Evolutionary conservation across 2,113 vertebrate species (phyloP).

Genomic region (Melanostigma gelatinosum): DNA sequence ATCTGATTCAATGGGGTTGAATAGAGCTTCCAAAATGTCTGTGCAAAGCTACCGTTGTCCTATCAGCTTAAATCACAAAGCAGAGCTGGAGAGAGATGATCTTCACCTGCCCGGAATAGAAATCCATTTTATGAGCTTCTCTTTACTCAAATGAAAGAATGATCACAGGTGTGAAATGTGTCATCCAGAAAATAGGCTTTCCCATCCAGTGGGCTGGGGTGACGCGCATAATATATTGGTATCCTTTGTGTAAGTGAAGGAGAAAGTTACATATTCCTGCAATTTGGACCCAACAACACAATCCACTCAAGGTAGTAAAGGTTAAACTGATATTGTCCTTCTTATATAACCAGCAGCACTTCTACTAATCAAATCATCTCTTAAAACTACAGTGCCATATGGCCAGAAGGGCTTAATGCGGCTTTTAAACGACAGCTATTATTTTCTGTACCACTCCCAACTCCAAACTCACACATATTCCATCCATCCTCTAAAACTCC

Average conservation of each 20-base stretch:
- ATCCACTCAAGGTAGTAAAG: background rate
- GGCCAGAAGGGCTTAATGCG: slow-evolving; percentile 5
- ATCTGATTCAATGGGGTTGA: background rate
- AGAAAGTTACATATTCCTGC: background rate
- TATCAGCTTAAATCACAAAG: slow-evolving; percentile 27
- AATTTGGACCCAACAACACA: background rate
- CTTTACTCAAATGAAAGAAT: slow-evolving; percentile 5
- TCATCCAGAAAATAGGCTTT: background rate
- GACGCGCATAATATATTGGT: background rate
- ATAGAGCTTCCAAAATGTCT: background rate
- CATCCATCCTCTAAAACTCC: slow-evolving; percentile 36
- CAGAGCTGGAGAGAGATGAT: background rate
- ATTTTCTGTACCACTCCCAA: slow-evolving; percentile 5
- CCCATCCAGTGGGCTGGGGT: background rate
- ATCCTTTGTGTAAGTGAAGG: background rate
- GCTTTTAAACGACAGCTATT: slow-evolving; percentile 5
- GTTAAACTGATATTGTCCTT: background rate
- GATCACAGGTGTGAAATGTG: slow-evolving; percentile 15
- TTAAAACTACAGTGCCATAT: background rate
- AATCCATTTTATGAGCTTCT: slow-evolving; percentile 3
- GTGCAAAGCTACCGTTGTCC: background rate
- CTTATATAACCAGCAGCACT: background rate
- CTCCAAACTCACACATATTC: slow-evolving; percentile 12
- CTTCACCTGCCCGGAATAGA: slow-evolving; percentile 4
- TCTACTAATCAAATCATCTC: background rate